These are phyloP conservation scores for Calidris pugnax DNA, from an alignment of 2,113 vertebrate genomes.

Conservation along the genomic window DNA sequence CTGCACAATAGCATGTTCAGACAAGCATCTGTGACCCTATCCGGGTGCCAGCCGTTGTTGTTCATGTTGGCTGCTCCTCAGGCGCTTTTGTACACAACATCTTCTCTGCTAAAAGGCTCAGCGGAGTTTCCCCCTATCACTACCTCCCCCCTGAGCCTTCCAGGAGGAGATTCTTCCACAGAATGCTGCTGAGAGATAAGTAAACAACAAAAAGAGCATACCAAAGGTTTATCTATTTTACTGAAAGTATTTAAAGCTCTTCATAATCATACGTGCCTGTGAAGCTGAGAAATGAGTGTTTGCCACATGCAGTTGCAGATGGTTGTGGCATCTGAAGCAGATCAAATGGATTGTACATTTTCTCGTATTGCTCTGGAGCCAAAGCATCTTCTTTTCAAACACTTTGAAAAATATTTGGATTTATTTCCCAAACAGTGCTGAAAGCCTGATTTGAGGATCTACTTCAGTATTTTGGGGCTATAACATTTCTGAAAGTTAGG, in stretches of 20 bases:
- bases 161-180: not conserved
- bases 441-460: not conserved
- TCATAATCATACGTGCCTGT: not conserved
- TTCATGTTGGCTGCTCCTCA: not conserved
- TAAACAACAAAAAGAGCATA: not conserved
- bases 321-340: conserved; percentile 29
- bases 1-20: not conserved
- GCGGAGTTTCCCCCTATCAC: not conserved
- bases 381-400: conserved; percentile 12
- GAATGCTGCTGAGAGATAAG: not conserved
- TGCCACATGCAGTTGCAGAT: conserved; percentile 41
- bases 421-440: not conserved
- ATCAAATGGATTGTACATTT: conserved; percentile 4
- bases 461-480: accelerated
- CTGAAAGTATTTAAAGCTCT: not conserved
- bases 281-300: not conserved
- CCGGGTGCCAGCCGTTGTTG: not conserved
- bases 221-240: not conserved
- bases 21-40: not conserved
- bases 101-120: not conserved
- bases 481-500: not conserved
- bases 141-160: not conserved
- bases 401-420: not conserved
- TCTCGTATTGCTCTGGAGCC: not conserved
- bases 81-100: not conserved